Base-by-base conservation (phyloP, 2,113 vertebrate genomes). In the Triplophysa tibetana region DNA sequence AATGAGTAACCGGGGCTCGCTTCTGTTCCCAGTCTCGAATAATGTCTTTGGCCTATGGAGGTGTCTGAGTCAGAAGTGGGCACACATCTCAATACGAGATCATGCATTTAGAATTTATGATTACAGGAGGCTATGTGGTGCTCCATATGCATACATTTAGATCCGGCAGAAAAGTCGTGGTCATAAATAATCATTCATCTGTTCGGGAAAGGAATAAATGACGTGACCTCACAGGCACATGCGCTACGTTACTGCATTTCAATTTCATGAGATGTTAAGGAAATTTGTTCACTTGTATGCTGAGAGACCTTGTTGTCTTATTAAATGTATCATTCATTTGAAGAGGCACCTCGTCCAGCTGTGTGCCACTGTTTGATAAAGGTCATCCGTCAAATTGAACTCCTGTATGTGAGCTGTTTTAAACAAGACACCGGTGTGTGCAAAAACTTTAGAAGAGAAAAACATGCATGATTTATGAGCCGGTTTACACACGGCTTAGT, bases 141-240 rank as follows among this genome's bases (percentile, higher is more conserved):
- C 83, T 56, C 81, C 64, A 58, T 60, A 77, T 74, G 2, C 75
- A 87, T 82, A 79, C 84, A 86, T 89, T 70, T 82, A 84, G 70
- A 81, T 50, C 64, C 69, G 82, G 86, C 89, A 78, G 85, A 38
- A 72, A 72, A 79, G 60, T 81, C 81, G 75, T 81, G 43, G 77
- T 87, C 19, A 41, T 72, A 88, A 88, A 89, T 88, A 87, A 89
- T 87, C 50, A 86, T 88, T 87, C 86, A 72, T 81, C 82, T 84
- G 75, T 74, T 41, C 68, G 75, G 76, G 21, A 78, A 50, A 63
- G 8, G 26, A 41, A 66, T 67, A 65, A 65, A 24, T 7, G 54
- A 66, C 83, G 72, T 29, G 86, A 81, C 70, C 82, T 82, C 83
- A 84, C 82, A 69, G 13, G 66, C 23, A 70, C 19, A 70, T 33